A percentile compares a stretch with the other conserved stretches of the same genome.
phyloP scores from a whole-genome alignment of 92 coral and sea anemone species.

The Desmophyllum pertusum region DNA sequence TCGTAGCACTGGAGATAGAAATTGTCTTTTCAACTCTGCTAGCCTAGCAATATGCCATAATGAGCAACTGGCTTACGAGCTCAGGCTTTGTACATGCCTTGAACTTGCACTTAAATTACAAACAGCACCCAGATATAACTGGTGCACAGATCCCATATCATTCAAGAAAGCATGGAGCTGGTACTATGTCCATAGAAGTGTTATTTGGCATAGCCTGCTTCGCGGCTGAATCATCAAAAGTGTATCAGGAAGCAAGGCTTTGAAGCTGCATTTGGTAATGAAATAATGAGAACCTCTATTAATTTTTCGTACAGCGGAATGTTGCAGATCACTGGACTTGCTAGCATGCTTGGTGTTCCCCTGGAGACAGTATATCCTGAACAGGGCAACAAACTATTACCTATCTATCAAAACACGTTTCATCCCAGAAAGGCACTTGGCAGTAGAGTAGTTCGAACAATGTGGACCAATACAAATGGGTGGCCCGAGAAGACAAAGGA shows the following conservation, averaged over 20 bases:
- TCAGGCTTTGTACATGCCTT: slow-evolving; percentile 50
- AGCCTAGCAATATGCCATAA: slow-evolving; percentile 56
- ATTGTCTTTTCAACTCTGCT: slow-evolving; percentile 64
- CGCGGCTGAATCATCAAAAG: slow-evolving; percentile 18
- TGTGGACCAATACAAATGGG: slow-evolving; percentile 55
- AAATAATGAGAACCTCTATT: slow-evolving; percentile 30
- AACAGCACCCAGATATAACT: slow-evolving; percentile 29
- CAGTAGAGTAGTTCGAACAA: slow-evolving; percentile 34
- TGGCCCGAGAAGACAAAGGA: slow-evolving; percentile 51
- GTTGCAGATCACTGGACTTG: slow-evolving; percentile 58
- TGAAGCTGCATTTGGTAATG: slow-evolving; percentile 31
- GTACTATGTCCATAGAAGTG: neutral
- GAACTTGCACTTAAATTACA: slow-evolving; percentile 48
- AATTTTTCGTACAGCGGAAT: slow-evolving; percentile 39
- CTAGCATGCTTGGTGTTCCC: slow-evolving; percentile 44
- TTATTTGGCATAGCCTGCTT: slow-evolving; percentile 45
- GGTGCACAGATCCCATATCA: slow-evolving; percentile 17
- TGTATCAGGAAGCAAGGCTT: slow-evolving; percentile 15
- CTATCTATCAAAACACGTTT: slow-evolving; percentile 48
- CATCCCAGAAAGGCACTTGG: slow-evolving; percentile 43
- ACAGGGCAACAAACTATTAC: slow-evolving; percentile 38
- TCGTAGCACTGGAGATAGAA: slow-evolving; percentile 62
- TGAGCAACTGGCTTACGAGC: slow-evolving; percentile 32
- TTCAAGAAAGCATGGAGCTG: neutral
- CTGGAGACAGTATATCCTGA: slow-evolving; percentile 59